Conservation (phyloP, 2,113 vertebrate species). For the Balaeniceps rex region DNA sequence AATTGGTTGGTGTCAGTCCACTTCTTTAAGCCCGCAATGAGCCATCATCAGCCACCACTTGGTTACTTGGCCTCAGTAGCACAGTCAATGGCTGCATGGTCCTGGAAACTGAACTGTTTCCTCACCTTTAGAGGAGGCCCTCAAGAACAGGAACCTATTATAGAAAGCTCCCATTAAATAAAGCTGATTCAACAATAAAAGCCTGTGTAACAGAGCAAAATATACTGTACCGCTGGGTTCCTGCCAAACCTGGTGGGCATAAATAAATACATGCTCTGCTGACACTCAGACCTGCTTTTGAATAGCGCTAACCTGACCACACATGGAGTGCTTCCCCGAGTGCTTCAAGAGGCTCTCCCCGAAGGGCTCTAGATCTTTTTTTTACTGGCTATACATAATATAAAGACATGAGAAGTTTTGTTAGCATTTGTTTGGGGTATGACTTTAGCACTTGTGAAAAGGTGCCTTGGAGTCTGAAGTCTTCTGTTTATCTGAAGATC, state of each 20-base stretch:
- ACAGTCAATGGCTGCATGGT: neutral
- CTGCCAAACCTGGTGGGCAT: constrained; percentile 37
- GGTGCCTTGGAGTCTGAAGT: constrained; percentile 53
- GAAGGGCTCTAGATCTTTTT: neutral
- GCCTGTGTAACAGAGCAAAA: constrained; percentile 11
- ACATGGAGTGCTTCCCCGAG: constrained; percentile 1
- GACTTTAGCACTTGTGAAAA: constrained; percentile 31
- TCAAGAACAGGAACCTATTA: constrained; percentile 27
- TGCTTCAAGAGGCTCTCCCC: neutral
- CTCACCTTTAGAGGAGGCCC: neutral
- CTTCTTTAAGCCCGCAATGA: neutral
- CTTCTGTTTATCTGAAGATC: neutral
- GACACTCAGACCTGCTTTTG: neutral
- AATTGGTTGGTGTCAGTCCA: neutral
- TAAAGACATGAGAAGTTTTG: neutral
- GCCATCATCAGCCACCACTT: neutral
- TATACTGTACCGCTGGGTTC: neutral
- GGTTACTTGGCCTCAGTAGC: neutral
- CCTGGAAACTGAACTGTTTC: neutral
- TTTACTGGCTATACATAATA: neutral
- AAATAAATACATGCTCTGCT: constrained; percentile 44
- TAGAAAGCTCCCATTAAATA: constrained; percentile 20
- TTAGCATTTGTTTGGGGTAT: neutral
- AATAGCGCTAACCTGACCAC: constrained; percentile 8
- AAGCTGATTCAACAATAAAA: constrained; percentile 43